Evolutionary conservation across 1,140 invertebrate species (phyloP).

Genomic region (Oryctes rhinoceros): DNA sequence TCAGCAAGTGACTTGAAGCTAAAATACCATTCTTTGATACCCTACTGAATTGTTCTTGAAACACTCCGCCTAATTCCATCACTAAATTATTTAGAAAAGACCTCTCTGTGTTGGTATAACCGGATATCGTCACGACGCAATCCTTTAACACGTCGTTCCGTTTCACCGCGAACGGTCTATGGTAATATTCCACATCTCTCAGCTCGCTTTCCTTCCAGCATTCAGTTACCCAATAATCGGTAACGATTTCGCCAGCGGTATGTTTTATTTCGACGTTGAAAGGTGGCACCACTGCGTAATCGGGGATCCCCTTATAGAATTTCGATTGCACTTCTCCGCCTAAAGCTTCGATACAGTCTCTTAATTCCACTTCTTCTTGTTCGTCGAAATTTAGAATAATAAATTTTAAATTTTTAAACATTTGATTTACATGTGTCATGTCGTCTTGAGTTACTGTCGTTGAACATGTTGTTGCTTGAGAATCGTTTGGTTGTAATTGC

Average conservation of each 20-base stretch:
- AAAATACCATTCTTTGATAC: constrained; percentile 64
- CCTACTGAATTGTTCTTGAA: constrained; percentile 71
- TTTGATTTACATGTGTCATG: constrained; percentile 38
- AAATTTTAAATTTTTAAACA: constrained; percentile 62
- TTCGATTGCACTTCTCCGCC: constrained; percentile 56
- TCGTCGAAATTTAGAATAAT: constrained; percentile 60
- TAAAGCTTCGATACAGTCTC: constrained; percentile 46
- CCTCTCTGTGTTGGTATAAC: constrained; percentile 75
- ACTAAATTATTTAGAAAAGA: constrained; percentile 75
- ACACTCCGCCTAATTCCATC: constrained; percentile 75
- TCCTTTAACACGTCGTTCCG: constrained; percentile 67
- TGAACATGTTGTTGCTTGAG: not conserved
- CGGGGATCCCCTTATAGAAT: constrained; percentile 63
- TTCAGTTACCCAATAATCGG: constrained; percentile 68
- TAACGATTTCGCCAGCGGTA: constrained; percentile 66
- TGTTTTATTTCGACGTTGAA: constrained; percentile 50
- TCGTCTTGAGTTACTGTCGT: constrained; percentile 21
- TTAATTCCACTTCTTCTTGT: constrained; percentile 56
- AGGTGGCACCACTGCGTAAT: constrained; percentile 68
- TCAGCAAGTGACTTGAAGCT: constrained; percentile 80
- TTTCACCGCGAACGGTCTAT: constrained; percentile 66
- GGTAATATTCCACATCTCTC: constrained; percentile 70
- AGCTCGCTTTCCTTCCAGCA: constrained; percentile 70
- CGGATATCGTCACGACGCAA: constrained; percentile 81
- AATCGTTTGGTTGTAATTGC: not conserved